Base-by-base conservation (phyloP, 2,797 vertebrate genomes). In the Melanotaenia nigrans region DNA sequence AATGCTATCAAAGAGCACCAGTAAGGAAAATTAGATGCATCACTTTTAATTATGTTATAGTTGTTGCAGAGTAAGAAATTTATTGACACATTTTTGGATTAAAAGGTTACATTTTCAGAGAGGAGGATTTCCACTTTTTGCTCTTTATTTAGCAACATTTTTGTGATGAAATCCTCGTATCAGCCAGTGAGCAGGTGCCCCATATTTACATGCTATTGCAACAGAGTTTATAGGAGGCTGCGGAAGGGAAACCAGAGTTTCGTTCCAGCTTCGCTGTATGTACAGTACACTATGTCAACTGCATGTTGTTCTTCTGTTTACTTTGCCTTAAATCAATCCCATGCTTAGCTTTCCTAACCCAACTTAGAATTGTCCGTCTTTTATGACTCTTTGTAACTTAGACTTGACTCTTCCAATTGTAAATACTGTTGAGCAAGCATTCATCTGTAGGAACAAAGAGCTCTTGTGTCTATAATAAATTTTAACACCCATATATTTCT, bases 11-110 rank as follows among this genome's bases (percentile, higher is more conserved):
- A 51, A 72, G 32, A 61, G 69, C 60, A n/a, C 28, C 32, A 33
- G 16, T 20, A 33, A 24, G 53, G 49, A 61, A 62, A 56, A 81
- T 45, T 24, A 2, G 49, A 38, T 79, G 74, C 35, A 42, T 72
- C 57, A 64, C 76, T 77, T 42, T 25, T 58, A 83, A 22, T 55
- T 64, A 47, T 81, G 40, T 80, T 65, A 60, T 72, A 56, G 64
- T 42, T 63, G 64, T 22, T 54, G 7, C 10, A 36, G 45, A 33
- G 18, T 11, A 20, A 51, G 25, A 60, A 11, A 0, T 5, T 18
- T 51, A 59, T 45, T 68, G 66, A 81, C 55, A 70, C 18, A 45
- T 38, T 71, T 78, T 61, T 38, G 6, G n/a, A 57, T 22, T 11
- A 28, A 36, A 55, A 30, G 0, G 33, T 70, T 54, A 18, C 30